Conservation (phyloP, 1,140 invertebrate genomes). For the Orchesella cincta region DNA sequence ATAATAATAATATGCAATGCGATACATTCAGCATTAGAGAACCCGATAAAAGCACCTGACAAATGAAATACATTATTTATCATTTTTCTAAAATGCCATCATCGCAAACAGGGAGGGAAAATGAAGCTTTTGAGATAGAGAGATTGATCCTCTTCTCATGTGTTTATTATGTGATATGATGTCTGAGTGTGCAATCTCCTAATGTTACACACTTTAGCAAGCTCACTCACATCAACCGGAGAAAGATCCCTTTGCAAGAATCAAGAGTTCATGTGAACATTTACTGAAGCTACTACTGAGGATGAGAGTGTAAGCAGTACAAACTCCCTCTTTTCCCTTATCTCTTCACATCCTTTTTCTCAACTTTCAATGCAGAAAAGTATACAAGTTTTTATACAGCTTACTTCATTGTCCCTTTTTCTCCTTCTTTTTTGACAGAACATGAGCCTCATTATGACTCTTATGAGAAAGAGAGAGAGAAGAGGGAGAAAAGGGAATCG, state of each 20-base stretch:
- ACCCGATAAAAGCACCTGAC: slow-evolving; percentile 1
- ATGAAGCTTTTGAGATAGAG: background rate
- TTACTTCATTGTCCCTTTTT: background rate
- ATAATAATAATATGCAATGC: too few relatives aligned
- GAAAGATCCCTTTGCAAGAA: slow-evolving; percentile 9
- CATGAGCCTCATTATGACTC: slow-evolving; percentile 18
- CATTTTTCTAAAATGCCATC: background rate
- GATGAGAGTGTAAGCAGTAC: background rate
- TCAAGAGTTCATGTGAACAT: slow-evolving; percentile 34
- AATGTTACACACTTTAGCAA: background rate
- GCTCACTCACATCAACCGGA: background rate
- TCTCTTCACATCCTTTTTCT: background rate
- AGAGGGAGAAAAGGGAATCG: slow-evolving; percentile 18
- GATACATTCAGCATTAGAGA: background rate
- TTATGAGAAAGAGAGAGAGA: background rate
- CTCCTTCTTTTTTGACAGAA: slow-evolving; percentile 23
- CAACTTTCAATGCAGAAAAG: background rate
- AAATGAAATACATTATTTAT: background rate
- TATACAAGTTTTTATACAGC: background rate
- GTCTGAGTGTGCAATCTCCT: background rate
- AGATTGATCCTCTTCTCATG: background rate
- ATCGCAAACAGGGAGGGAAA: background rate
- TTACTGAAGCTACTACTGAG: slow-evolving; percentile 54
- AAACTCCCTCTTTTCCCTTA: background rate
- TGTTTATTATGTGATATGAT: background rate